These are phyloP conservation scores for Mythimna lalbum DNA, from an alignment of 2,888 invertebrate genomes.

Conservation along the genomic window DNA sequence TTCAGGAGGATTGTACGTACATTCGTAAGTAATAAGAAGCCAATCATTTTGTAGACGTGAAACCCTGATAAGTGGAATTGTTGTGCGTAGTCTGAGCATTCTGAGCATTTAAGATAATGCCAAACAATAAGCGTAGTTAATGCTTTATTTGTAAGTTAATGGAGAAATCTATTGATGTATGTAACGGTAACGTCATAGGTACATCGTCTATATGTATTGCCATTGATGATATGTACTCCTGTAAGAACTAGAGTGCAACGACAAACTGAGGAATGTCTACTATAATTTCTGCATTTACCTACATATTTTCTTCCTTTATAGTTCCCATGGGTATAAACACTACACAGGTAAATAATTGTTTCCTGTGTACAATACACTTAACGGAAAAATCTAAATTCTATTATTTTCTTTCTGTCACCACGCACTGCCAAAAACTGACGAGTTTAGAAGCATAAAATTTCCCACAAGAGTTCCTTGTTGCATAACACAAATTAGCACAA, in stretches of 20 bases:
- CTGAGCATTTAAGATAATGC: slow-evolving; percentile 38
- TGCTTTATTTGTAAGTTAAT: slow-evolving; percentile 32
- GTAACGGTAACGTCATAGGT: slow-evolving; percentile 8
- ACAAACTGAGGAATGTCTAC: slow-evolving; percentile 5
- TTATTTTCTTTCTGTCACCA: neutral
- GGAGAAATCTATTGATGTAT: slow-evolving; percentile 4
- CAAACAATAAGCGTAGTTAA: slow-evolving; percentile 41
- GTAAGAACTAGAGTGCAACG: too few species aligned
- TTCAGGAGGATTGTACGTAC: neutral
- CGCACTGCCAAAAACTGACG: neutral
- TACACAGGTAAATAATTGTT: too few species aligned
- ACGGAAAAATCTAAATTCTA: neutral
- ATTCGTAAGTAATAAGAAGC: neutral
- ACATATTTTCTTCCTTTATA: neutral
- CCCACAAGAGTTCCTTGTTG: neutral
- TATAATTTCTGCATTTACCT: slow-evolving; percentile 1
- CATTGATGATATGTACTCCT: slow-evolving; percentile 5
- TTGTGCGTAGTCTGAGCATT: slow-evolving; percentile 8
- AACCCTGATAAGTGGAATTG: neutral
- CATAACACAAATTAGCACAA: neutral
- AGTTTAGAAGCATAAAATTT: neutral
- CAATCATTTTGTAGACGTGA: neutral
- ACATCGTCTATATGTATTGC: neutral
- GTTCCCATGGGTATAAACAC: neutral
- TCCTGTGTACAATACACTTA: too few species aligned